phyloP scores from a whole-genome alignment of 2,113 vertebrate species.

The Furnarius figulus region DNA sequence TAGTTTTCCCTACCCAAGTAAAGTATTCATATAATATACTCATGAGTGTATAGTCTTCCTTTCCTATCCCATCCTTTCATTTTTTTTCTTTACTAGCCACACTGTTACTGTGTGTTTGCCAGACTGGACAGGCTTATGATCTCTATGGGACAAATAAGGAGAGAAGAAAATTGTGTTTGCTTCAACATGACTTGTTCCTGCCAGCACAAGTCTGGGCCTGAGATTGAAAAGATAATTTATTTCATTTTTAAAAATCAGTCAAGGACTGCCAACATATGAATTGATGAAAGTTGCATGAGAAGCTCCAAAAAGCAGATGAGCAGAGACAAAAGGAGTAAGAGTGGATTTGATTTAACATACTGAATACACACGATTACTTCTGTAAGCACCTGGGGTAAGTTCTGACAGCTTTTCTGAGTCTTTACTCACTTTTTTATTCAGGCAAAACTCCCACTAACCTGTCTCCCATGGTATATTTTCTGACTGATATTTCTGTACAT shows the following conservation, averaged over 20 bases:
- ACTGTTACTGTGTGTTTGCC: not conserved
- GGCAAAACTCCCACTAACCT: constrained; percentile 15
- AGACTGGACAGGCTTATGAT: not conserved
- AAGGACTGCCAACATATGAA: not conserved
- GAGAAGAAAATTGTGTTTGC: not conserved
- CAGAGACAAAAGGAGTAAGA: not conserved
- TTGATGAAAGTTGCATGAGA: not conserved
- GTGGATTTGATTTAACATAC: not conserved
- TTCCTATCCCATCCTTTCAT: not conserved
- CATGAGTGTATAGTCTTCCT: not conserved
- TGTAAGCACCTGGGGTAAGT: not conserved
- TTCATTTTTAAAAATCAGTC: not conserved
- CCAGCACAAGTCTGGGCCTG: not conserved
- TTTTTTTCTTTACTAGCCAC: not conserved
- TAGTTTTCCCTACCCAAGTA: not conserved
- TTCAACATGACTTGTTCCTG: not conserved
- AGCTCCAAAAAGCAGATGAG: not conserved
- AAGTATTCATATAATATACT: not conserved
- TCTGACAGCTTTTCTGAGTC: constrained; percentile 2
- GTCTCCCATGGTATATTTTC: not conserved
- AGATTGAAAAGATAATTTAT: not conserved
- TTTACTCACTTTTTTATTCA: not conserved
- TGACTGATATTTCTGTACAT: constrained; percentile 6
- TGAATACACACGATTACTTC: not conserved
- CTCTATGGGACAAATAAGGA: not conserved